A percentile compares a stretch with the other conserved stretches of the same genome.
Evolutionary conservation across 2,113 vertebrate genomes (phyloP).

Genomic region (Pogonocichla stellata): DNA sequence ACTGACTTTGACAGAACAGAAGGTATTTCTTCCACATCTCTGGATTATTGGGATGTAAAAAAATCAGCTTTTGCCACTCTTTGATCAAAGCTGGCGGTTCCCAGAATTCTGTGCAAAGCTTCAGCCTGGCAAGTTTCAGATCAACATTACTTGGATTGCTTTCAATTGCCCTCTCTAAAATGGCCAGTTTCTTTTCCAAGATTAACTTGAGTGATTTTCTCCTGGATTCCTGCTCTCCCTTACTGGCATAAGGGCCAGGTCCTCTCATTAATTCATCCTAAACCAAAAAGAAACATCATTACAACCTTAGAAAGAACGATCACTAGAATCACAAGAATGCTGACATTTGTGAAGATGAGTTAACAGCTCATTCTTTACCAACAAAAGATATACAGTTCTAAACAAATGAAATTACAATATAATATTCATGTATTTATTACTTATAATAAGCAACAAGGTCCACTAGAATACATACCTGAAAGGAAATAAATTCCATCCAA

Average conservation of each 20-base stretch:
- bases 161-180: constrained; percentile 88
- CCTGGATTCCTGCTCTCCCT: constrained; percentile 67
- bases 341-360: not conserved
- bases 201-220: constrained; percentile 76
- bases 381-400: not conserved
- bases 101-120: constrained; percentile 88
- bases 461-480: constrained; percentile 79
- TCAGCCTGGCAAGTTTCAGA: constrained; percentile 86
- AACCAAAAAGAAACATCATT: constrained; percentile 4
- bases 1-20: constrained; percentile 91
- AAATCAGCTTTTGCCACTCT: constrained; percentile 96
- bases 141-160: constrained; percentile 85
- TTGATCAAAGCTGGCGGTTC: constrained; percentile 84
- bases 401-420: not conserved
- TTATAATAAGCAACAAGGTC: not conserved
- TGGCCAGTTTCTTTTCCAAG: constrained; percentile 92
- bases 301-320: not conserved
- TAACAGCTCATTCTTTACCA: not conserved
- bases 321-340: not conserved
- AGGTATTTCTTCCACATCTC: constrained; percentile 90
- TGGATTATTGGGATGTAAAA: constrained; percentile 92
- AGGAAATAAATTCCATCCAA: constrained; percentile 91
- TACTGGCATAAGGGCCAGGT: constrained; percentile 73
- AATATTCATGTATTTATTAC: not conserved
- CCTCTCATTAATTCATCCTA: constrained; percentile 81